Evolutionary conservation across 2,113 vertebrate genomes (phyloP), one percentile per base, ranked within the genome.

Genomic region (Pterocles orientalis): DNA sequence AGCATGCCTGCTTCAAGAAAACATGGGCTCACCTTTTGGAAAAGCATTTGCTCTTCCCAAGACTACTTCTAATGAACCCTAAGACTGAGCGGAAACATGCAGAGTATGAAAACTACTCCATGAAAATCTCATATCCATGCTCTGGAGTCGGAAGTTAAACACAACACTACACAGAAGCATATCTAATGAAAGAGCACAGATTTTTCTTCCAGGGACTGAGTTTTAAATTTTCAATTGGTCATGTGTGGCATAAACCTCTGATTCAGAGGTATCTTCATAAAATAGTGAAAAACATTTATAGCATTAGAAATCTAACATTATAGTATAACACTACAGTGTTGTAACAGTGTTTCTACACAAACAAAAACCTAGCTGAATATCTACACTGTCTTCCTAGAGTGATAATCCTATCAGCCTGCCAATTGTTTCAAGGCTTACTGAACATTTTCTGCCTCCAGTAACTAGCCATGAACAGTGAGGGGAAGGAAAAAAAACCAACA

Each of bases 381-480:
- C 72, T 11, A 3, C 2, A 28, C 10, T 51, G 9, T 28, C 87
- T 71, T 86, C 84, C 77, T 31, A 75, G 29, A 66, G 71, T 0
- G 2, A 82, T 20, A 91, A 92, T 70, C 60, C 81, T n/a, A 58
- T n/a, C 68, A 86, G 82, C 34, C 73, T 69, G 19, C 26, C 57
- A 77, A 72, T 9, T 86, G 48, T 92, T 96, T 96, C 69, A 86
- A 79, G 90, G 73, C 57, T 95, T 77, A 64, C 43, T 76, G 71
- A 85, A 78, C 28, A 47, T 76, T 68, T 77, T 85, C 69, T 88
- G 75, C 73, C 58, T 54, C 7, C 12, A 47, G 53, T 18, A 90
- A 61, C 47, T 53, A 69, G 62, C 33, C 43, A 72, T 3, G 10
- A 64, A 72, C 20, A 5, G 20, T 18, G 12, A 31, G 16, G 14